Evolutionary conservation across 2,888 invertebrate species (phyloP), one percentile per base, ranked within the genome.

Genomic region (Apocheima hispidaria): DNA sequence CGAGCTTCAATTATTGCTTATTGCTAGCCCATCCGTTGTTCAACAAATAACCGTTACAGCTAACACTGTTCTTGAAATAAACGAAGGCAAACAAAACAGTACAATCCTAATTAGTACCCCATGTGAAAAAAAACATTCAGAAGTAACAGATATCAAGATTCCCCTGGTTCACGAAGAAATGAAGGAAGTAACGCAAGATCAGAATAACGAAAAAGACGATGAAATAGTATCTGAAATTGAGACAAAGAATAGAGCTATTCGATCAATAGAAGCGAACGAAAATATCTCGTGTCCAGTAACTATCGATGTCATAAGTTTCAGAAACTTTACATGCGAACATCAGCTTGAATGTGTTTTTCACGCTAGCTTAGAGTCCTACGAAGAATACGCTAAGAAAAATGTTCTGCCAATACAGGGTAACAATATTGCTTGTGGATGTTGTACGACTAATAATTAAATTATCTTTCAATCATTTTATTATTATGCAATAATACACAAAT

Each of bases 341-440:
- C 14, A 35, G 1, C 3, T 14, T 10, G 14, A 14, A 23, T 4
- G 14, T 35, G 14, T 9, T 28, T 16, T n/a, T 9, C 10, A 9
- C 4, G 12, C n/a, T 16, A 18, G 7, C 28, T 3, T 36, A 9
- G 3, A 51, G 26, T n/a, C 5, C 6, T 9, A 18, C 20, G 20
- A 38, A 16, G 26, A 40, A 36, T 28, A 12, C 1, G 7, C 26
- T 12, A 38, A 9, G 23, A 20, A 38, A 38, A 12, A 5, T 51
- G 50, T 51, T 41, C 40, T 41, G 30, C 40, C 40, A 52, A 41
- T 10, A 28, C 40, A 33, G 41, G 53, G 53, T 53, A 53, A 53
- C n/a, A 28, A 21, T 20, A 2, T 21, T 33, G 33, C 20, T 30
- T 30, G 23, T 30, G 9, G 20, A 53, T 36, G 38, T 43, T 21